Evolutionary conservation across 2,113 vertebrate species (phyloP).

Genomic region (Gymnobelideus leadbeateri): DNA sequence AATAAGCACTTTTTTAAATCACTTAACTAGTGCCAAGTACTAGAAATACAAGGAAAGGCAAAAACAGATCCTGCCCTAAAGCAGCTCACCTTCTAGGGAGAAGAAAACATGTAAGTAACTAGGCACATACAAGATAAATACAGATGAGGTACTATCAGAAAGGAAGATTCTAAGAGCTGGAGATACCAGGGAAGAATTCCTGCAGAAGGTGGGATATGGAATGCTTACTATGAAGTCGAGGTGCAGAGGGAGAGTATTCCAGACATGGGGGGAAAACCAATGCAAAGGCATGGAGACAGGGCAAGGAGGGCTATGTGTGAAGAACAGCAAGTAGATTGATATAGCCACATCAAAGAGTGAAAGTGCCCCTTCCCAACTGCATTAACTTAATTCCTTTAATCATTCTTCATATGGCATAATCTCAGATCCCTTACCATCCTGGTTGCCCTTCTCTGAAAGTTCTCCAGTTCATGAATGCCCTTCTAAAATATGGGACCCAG

Average conservation of each 20-base stretch:
- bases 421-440: not conserved
- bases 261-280: not conserved
- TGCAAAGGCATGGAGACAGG: not conserved
- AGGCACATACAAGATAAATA: not conserved
- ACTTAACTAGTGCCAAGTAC: not conserved
- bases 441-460: not conserved
- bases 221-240: not conserved
- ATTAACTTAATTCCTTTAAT: not conserved
- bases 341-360: not conserved
- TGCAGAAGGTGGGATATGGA: not conserved
- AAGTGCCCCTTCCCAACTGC: too few relatives aligned
- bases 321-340: not conserved
- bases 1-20: not conserved
- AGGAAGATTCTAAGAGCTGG: not conserved
- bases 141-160: not conserved
- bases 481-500: not conserved
- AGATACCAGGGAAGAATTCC: not conserved
- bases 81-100: not conserved
- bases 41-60: not conserved
- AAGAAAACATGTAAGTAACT: not conserved
- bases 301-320: not conserved
- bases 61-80: not conserved
- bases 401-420: not conserved
- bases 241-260: not conserved
- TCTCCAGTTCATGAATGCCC: not conserved